Evolutionary conservation across 1,140 invertebrate species (phyloP), one percentile per base, ranked within the genome.

Genomic region (Caenorhabditis briggsae): DNA sequence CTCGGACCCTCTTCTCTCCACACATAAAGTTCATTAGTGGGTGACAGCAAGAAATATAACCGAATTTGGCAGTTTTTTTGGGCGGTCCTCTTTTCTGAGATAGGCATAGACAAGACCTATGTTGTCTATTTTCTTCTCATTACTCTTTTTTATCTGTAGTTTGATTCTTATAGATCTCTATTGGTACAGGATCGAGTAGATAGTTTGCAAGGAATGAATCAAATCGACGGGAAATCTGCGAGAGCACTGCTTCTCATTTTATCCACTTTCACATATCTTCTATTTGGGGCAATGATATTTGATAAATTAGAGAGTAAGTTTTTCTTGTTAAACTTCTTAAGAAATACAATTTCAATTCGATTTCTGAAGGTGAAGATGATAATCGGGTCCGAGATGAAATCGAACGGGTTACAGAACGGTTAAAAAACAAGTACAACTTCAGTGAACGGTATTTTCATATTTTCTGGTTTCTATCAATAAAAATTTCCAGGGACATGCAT

Each of bases 251-350:
- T 97, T 86, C 95, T 99, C 90, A 97, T 99, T 91, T 97, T 99
- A 89, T 97, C 96, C 93, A 99, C 97, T 86, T 97, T 99, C 94
- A 98, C 97, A 74, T 99, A 99, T 94, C 95, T 99, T 91, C 95
- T 99, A 88, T 95, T 99, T 90, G 98, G 98, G 89, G 98, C 98
- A 84, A 97, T 97, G 61, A 96, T 99, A 82, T 99, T 99, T 94
- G 97, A 99, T 94, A 95, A 96, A 33, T 94, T 99, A 86, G 98
- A 99, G 94, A 98, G 96, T 23, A 12, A 78, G 70, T 78, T 53
- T 8, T 53, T 11, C 3, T 2, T 33, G 33, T 33, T 33, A 33
- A 33, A 33, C 33, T 7, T 50, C 3, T 8, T 50, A 11, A 18
- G 2, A 59, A 18, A 7, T 7, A 59, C 1, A 2, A 59, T 3